Percentiles rank a stretch among this genome's conserved stretches.
phyloP scores from a whole-genome alignment of 2,888 invertebrate genomes.

The Mylabris sibirica region DNA sequence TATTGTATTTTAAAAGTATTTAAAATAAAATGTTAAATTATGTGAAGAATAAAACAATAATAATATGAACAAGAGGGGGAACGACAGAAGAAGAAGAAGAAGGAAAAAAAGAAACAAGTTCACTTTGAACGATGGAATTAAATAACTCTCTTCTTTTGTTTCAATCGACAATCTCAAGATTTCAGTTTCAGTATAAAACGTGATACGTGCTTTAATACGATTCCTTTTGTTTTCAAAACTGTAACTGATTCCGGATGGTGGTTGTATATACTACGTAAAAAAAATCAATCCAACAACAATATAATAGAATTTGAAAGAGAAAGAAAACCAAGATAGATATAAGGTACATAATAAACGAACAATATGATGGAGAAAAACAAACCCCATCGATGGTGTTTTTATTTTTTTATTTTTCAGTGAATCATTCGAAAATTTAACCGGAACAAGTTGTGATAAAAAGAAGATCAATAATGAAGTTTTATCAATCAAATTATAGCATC shows the following conservation, averaged over 20 bases:
- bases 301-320: neutral
- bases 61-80: neutral
- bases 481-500: slow-evolving; percentile 39
- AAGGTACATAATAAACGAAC: too few relatives aligned
- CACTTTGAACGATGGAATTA: slow-evolving; percentile 42
- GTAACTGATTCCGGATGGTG: slow-evolving; percentile 6
- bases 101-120: slow-evolving; percentile 44
- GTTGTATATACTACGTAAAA: neutral
- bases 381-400: slow-evolving; percentile 26
- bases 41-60: neutral
- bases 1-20: neutral
- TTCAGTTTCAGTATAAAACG: slow-evolving; percentile 49
- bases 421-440: slow-evolving; percentile 26
- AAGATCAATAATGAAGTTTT: slow-evolving; percentile 32
- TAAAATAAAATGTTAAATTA: neutral
- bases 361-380: slow-evolving; percentile 24
- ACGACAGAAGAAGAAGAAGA: slow-evolving; percentile 7
- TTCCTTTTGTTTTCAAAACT: slow-evolving; percentile 25
- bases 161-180: slow-evolving; percentile 47
- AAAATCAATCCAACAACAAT: slow-evolving; percentile 15
- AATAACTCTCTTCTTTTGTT: slow-evolving; percentile 45
- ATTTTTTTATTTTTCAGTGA: neutral
- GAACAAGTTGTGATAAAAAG: slow-evolving; percentile 29
- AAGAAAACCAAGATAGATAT: too few relatives aligned
- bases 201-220: slow-evolving; percentile 43